Evolutionary conservation across 2,113 vertebrate species (phyloP).

Genomic region (Oceanites oceanicus): DNA sequence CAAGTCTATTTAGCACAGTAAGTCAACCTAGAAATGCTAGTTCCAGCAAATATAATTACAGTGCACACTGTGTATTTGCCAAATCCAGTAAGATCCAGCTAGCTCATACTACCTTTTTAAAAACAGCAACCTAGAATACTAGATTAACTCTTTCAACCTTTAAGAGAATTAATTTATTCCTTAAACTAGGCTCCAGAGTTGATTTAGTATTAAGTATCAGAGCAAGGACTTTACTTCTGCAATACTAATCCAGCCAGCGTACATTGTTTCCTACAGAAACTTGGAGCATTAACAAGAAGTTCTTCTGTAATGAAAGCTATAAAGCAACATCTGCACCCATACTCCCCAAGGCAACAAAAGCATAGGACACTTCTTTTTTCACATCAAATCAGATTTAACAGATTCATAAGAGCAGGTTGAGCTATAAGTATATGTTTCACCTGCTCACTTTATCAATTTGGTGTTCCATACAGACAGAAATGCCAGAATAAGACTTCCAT

Average conservation of each 20-base stretch:
- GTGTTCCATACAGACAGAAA: not conserved
- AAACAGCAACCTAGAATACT: not conserved
- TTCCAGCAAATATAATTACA: slow-evolving; percentile 7
- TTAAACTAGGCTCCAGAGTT: not conserved
- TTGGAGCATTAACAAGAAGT: not conserved
- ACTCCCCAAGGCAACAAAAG: not conserved
- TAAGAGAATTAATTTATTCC: not conserved
- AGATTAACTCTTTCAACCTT: not conserved
- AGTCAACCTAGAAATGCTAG: not conserved
- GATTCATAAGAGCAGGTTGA: not conserved
- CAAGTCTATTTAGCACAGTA: not conserved
- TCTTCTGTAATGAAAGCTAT: not conserved
- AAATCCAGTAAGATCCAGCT: not conserved
- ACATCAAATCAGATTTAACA: not conserved
- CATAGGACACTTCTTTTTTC: not conserved
- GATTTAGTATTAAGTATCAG: not conserved
- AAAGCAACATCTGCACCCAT: not conserved
- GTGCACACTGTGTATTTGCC: not conserved
- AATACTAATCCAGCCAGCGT: not conserved
- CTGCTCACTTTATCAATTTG: not conserved
- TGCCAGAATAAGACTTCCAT: not conserved
- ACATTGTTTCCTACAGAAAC: not conserved
- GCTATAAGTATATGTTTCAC: not conserved
- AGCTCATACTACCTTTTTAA: not conserved
- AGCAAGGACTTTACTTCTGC: not conserved